phyloP scores from a whole-genome alignment of 2,797 vertebrate genomes.

The Gallinago stenura region DNA sequence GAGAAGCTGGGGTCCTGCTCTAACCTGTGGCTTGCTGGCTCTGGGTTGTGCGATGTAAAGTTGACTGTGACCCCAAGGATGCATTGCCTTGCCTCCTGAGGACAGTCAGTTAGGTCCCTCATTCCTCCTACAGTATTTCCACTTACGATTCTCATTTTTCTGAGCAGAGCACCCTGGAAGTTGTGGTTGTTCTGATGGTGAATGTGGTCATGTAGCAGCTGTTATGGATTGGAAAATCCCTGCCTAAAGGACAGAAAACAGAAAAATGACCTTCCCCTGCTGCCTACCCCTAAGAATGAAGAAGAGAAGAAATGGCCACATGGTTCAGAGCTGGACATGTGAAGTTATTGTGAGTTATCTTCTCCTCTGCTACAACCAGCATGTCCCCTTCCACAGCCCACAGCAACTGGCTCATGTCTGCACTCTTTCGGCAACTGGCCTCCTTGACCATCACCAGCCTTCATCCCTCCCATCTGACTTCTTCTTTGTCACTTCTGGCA shows the following conservation, averaged over 20 bases:
- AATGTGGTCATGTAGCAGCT: not conserved
- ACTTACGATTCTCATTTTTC: not conserved
- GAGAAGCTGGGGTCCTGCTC: not conserved
- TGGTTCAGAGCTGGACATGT: not conserved
- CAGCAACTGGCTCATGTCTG: rapidly evolving
- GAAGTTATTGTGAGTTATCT: not conserved
- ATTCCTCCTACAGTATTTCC: not conserved
- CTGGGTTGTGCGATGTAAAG: not conserved
- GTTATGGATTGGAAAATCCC: not conserved
- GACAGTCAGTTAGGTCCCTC: not conserved
- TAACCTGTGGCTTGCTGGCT: not conserved
- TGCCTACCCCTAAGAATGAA: not conserved
- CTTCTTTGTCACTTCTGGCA: not conserved
- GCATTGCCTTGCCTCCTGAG: not conserved
- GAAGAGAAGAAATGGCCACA: not conserved
- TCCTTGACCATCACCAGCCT: not conserved
- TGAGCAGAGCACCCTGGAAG: not conserved
- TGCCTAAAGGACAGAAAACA: not conserved
- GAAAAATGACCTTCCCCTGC: not conserved
- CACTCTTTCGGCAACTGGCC: not conserved
- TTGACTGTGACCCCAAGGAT: not conserved
- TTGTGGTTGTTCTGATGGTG: not conserved
- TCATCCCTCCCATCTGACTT: rapidly evolving
- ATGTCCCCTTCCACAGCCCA: not conserved
- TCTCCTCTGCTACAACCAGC: not conserved